Base-by-base conservation (phyloP, 2,888 invertebrate genomes). In the Xestia sexstrigata region DNA sequence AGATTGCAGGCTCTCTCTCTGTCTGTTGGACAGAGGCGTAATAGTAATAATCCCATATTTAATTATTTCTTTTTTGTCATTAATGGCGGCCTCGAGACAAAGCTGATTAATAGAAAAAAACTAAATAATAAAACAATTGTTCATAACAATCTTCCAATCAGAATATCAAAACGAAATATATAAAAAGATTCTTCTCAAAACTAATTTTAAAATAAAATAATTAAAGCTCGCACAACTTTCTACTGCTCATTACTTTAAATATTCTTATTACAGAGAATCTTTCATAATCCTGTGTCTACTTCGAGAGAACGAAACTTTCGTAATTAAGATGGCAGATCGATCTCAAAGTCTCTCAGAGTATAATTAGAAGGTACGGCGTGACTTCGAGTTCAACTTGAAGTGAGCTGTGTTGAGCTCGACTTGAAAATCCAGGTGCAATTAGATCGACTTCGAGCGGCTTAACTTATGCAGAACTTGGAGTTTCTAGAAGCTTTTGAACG, bases 281-380 rank as follows among this genome's bases (percentile, higher is more conserved):
- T 52, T 45, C 45, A 30, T 66, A 66, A 66, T 70, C 49, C 58
- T 17, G 23, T 35, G 20, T 60, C 58, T 73, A 13, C 49, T 23
- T 35, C n/a, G 35, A 66, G 52, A 13, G 42, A 39, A 55, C 30
- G 52, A 55, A 81, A 81, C 47, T 81, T 81, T 81, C n/a, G 7
- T 67, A 81, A 81, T 81, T 70, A 81, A 76, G 70, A 62, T 15
- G 26, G 70, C 39, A 42, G 55, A 52, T 75, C 70, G 81, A 70
- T 81, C n/a, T 65, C 60, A 5, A 60, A 74, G 49, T 69, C 62
- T 52, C 55, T 39, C 35, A 13, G 35, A 39, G 42, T 58, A 70
- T 69, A 80, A 74, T 79, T 65, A 60, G 58, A 70, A 15, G 69
- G 35, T 68, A 23, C n/a, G 35, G 20, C 42, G 17, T 35, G 35